Conservation (phyloP, 2,888 invertebrate species). For the Norana najaformis region DNA sequence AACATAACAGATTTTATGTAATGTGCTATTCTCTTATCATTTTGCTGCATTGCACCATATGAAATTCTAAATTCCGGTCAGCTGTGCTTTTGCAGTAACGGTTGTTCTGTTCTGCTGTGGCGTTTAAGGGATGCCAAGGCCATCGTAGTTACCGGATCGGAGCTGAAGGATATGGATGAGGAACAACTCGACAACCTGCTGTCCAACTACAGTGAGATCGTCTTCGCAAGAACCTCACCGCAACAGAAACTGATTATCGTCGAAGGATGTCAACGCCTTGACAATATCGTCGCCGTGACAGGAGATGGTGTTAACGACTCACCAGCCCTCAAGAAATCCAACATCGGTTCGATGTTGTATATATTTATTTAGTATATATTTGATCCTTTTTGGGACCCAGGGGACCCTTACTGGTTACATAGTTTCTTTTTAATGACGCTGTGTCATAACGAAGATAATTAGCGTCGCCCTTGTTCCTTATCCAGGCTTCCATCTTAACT, state of each 20-base stretch:
- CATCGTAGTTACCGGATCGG: conserved; percentile 60
- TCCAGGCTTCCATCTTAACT: too few species aligned
- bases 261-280: conserved; percentile 79
- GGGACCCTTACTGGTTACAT: background rate
- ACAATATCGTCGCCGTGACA: conserved; percentile 80
- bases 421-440: too few species aligned
- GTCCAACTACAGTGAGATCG: conserved; percentile 89
- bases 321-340: conserved; percentile 80
- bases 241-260: conserved; percentile 80
- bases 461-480: too few species aligned
- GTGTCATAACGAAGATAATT: too few species aligned
- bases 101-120: background rate
- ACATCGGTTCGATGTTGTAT: conserved; percentile 66
- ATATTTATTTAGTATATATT: too few species aligned
- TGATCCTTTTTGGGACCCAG: too few species aligned
- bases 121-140: conserved; percentile 59
- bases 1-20: background rate
- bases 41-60: too few species aligned
- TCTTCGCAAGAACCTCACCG: conserved; percentile 92
- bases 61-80: background rate
- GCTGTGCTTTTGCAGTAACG: background rate
- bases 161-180: conserved; percentile 73
- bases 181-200: conserved; percentile 81
- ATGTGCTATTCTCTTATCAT: background rate
- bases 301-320: conserved; percentile 88